Conservation (phyloP, 2,888 invertebrate genomes). For the Stratiomys singularior region DNA sequence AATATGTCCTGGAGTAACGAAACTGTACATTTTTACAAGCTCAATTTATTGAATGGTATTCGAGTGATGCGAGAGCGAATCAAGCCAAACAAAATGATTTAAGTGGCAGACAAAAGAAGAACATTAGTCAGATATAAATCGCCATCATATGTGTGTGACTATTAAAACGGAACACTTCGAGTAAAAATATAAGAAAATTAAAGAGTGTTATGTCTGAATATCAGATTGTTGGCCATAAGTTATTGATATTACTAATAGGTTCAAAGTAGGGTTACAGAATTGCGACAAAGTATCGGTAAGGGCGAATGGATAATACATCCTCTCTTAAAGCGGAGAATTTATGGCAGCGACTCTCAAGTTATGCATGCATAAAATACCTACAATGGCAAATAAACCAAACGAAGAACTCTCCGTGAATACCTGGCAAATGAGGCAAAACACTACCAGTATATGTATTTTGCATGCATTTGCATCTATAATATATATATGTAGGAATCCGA, state of each 20-base stretch:
- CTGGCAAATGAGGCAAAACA: too few relatives aligned
- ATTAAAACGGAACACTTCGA: slow-evolving; percentile 39
- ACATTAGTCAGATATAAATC: slow-evolving; percentile 20
- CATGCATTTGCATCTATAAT: too few relatives aligned
- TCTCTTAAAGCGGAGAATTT: too few relatives aligned
- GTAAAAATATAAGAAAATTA: slow-evolving; percentile 31
- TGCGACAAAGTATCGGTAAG: too few relatives aligned
- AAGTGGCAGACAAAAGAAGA: slow-evolving; percentile 31
- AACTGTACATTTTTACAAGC: slow-evolving; percentile 36
- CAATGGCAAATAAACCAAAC: too few relatives aligned
- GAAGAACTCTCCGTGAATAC: too few relatives aligned
- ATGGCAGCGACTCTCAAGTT: too few relatives aligned
- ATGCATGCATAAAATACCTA: too few relatives aligned
- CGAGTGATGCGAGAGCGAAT: background rate
- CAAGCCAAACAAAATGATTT: slow-evolving; percentile 9
- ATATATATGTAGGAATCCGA: too few relatives aligned
- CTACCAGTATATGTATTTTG: too few relatives aligned
- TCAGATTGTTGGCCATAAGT: background rate
- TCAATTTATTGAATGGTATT: slow-evolving; percentile 29
- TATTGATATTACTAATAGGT: slow-evolving; percentile 1
- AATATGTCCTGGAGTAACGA: slow-evolving; percentile 38
- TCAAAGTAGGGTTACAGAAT: background rate
- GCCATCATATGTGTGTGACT: slow-evolving; percentile 12
- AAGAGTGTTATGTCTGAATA: slow-evolving; percentile 1
- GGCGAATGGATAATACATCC: too few relatives aligned